Evolutionary conservation across 1,140 invertebrate species (phyloP), one percentile per base, ranked within the genome.

Genomic region (Mylabris phalerata): DNA sequence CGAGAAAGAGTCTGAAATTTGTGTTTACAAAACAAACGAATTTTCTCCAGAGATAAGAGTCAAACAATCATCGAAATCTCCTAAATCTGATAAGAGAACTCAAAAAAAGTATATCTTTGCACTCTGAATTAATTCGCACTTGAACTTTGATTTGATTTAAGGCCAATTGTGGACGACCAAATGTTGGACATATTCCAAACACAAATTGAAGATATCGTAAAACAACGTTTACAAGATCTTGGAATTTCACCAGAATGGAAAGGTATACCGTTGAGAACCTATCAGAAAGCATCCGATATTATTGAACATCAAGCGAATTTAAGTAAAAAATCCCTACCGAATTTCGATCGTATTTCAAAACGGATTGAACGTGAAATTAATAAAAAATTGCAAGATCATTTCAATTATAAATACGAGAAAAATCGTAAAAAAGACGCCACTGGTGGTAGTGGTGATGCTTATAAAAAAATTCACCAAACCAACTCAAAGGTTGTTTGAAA

Each of bases 221-320:
- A 47, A 40, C 49, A 48, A 19, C 62, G 61, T 46, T 50, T 73
- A 27, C 62, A 64, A 58, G 64, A 68, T 9, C 57, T 73, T 13
- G 72, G 71, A 6, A 63, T 74, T 43, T 67, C 67, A 7, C 61
- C 68, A 43, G 52, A 62, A 46, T 73, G 70, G 69, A 70, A 63
- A 48, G 55, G 69, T 9, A 47, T 74, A 24, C 70, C 72, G 2
- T n/a, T 63, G 27, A 61, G 63, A 44, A 63, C 68, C 3, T 72
- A 63, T 60, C 49, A 64, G 39, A 65, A 64, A 60, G 65, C 61
- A n/a, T 46, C 68, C 27, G 63, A 68, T 56, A 68, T 73, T 40
- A 60, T 73, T 6, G 61, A 67, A 41, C 69, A 72, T 59, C 67
- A 73, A 62, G 60, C 59, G n/a, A 62, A 43, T 24, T 49, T 71